These are phyloP conservation scores for Lucilia sericata DNA, from an alignment of 1,140 invertebrate genomes.

Conservation along the genomic window DNA sequence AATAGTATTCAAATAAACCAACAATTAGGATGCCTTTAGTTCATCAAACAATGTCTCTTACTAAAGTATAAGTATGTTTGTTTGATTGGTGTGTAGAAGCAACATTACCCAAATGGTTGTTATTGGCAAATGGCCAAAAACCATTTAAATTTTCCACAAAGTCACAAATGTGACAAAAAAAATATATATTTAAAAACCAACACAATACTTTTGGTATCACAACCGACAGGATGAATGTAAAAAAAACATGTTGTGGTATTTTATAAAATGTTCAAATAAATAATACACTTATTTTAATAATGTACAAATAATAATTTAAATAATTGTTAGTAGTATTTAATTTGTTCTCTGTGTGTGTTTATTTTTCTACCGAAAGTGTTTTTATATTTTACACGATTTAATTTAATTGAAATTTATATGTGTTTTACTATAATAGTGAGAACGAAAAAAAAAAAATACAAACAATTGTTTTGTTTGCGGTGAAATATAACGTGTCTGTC, in stretches of 20 bases:
- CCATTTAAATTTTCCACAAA: slow-evolving; percentile 5
- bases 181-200: background rate
- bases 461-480: background rate
- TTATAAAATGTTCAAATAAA: background rate
- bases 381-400: background rate
- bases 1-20: background rate
- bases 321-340: background rate
- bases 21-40: background rate
- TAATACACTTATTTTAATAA: background rate
- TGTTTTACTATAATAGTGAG: background rate
- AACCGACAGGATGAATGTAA: background rate
- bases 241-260: background rate
- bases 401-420: slow-evolving; percentile 13
- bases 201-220: background rate
- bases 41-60: background rate
- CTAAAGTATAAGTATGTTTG: no score
- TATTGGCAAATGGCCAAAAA: slow-evolving; percentile 9
- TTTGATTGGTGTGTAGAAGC: background rate
- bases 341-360: background rate
- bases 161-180: slow-evolving; percentile 4
- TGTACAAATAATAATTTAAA: background rate
- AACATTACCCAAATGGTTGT: background rate
- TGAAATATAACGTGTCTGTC: background rate
- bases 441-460: background rate
- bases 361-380: background rate